Percentiles rank a stretch among this genome's conserved stretches.
Evolutionary conservation across 2,888 invertebrate species (phyloP).

Genomic region (Sacculina carcini): DNA sequence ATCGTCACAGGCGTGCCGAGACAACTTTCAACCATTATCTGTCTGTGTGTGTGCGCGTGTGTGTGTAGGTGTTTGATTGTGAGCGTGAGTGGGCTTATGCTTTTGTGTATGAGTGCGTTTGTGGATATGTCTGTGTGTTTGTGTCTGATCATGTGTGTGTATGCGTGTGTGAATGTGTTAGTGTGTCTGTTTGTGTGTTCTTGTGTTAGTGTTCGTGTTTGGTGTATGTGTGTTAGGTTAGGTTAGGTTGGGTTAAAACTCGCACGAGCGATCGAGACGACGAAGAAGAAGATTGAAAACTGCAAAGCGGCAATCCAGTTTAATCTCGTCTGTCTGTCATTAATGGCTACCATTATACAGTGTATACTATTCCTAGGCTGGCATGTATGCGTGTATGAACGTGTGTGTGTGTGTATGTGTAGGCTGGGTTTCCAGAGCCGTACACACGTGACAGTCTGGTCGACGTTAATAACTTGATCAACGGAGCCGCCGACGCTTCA

Average conservation of each 20-base stretch:
- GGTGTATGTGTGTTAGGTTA: too few relatives aligned
- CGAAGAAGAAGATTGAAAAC: too few relatives aligned
- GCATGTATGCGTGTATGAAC: constrained; percentile 3
- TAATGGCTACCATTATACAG: too few relatives aligned
- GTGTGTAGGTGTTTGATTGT: neutral
- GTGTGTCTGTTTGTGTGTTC: constrained; percentile 2
- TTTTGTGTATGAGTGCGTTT: neutral
- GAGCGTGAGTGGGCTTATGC: neutral
- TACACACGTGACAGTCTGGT: neutral
- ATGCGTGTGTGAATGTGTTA: neutral
- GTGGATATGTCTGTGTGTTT: neutral
- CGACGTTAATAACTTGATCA: neutral
- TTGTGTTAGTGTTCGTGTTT: too few relatives aligned
- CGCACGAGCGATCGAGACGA: too few relatives aligned
- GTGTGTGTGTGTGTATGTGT: neutral
- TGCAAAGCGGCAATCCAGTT: too few relatives aligned
- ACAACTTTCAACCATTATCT: too few relatives aligned
- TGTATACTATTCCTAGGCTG: too few relatives aligned
- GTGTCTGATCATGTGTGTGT: neutral
- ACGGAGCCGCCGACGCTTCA: too few relatives aligned
- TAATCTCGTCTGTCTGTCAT: too few relatives aligned
- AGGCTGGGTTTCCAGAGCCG: neutral
- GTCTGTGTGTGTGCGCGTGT: neutral
- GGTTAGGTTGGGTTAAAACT: too few relatives aligned
- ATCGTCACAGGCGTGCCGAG: too few relatives aligned